phyloP scores from a whole-genome alignment of 37 sponge, comb jelly and placozoan species.

The Mnemiopsis leidyi region DNA sequence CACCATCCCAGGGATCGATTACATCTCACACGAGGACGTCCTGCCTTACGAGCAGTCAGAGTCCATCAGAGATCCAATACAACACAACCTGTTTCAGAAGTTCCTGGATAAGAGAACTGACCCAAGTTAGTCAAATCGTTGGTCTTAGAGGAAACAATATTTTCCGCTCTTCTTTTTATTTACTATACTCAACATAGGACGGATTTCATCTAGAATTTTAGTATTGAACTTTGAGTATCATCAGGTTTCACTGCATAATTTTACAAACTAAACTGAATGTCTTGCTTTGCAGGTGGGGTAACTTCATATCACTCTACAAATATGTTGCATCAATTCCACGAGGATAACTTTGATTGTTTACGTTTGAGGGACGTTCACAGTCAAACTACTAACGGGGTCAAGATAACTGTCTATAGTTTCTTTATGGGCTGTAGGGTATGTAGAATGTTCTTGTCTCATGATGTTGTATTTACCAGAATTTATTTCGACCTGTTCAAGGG shows the following conservation, averaged over 20 bases:
- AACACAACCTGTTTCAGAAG: conserved; percentile 84
- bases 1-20: conserved; percentile 82
- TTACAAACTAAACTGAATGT: neutral
- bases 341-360: conserved; percentile 83
- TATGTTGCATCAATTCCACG: conserved; percentile 68
- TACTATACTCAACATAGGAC: neutral
- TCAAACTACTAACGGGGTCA: conserved; percentile 80
- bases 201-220: neutral
- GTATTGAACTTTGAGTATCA: neutral
- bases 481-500: too few relatives aligned
- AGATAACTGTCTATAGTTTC: conserved; percentile 91
- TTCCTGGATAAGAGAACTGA: conserved; percentile 71
- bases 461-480: too few relatives aligned
- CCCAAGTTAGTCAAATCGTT: conserved; percentile 31
- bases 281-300: neutral
- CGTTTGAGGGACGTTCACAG: conserved; percentile 82
- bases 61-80: conserved; percentile 71
- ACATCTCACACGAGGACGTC: conserved; percentile 92
- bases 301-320: conserved; percentile 36
- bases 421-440: conserved; percentile 84
- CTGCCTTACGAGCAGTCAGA: conserved; percentile 80
- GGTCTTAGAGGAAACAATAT: too few relatives aligned
- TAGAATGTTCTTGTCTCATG: too few relatives aligned
- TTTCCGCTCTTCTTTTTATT: too few relatives aligned
- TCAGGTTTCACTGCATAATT: neutral